A percentile compares a stretch with the other conserved stretches of the same genome.
Conservation (phyloP, 2,113 vertebrate species). For the Rhodinocichla rosea region DNA sequence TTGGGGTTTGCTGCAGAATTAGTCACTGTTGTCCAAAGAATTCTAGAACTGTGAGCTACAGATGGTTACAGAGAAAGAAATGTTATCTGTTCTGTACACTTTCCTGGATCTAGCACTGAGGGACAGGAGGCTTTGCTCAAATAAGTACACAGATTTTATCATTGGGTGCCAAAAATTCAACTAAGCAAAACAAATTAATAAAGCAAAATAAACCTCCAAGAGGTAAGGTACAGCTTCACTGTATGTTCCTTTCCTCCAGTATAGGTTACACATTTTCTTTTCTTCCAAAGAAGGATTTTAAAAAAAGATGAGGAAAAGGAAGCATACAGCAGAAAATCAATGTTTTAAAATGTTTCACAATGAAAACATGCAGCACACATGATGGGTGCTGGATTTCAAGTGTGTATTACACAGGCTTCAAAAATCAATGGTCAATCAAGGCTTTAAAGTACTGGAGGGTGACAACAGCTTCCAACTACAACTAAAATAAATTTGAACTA, state of each 20-base stretch:
- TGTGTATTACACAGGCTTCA: neutral
- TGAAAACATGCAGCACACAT: neutral
- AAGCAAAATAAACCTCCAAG: neutral
- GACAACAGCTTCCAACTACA: neutral
- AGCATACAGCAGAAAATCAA: neutral
- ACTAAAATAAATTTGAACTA: neutral
- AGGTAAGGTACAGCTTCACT: neutral
- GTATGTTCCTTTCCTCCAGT: accelerated
- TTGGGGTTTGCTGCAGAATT: neutral
- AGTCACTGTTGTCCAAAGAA: neutral
- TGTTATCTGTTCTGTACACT: neutral
- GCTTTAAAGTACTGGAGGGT: neutral
- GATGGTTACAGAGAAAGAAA: neutral
- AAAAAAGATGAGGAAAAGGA: neutral
- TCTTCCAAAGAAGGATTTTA: neutral
- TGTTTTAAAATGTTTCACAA: neutral
- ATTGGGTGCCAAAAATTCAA: neutral
- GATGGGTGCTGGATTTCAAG: neutral
- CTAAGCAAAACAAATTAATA: neutral
- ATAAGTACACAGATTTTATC: neutral
- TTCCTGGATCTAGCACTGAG: neutral
- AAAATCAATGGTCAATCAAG: neutral
- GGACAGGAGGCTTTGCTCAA: neutral
- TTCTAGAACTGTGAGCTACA: neutral
- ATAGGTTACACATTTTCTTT: neutral